Percentiles rank a stretch among this genome's conserved stretches.
Conservation (phyloP, 1,140 invertebrate genomes). For the Zaprionus capensis region DNA sequence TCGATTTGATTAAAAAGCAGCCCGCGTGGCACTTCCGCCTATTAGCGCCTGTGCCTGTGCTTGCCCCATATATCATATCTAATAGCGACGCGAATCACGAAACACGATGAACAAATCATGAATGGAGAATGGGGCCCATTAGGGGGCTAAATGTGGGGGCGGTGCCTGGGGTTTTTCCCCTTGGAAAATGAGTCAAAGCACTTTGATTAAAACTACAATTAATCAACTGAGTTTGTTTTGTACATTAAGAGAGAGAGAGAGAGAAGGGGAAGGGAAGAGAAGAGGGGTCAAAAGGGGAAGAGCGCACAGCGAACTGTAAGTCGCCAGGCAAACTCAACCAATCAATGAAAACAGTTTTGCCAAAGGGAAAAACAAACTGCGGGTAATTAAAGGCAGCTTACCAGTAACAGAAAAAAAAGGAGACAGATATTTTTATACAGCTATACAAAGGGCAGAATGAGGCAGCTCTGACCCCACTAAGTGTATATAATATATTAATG, state of each 20-base stretch:
- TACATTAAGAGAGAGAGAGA: neutral
- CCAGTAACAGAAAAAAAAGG: neutral
- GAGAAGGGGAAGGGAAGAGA: neutral
- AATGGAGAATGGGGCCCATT: conserved; percentile 54
- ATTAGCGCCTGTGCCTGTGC: neutral
- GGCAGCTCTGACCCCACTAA: too few relatives aligned
- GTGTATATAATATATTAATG: neutral
- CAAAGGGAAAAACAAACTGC: conserved; percentile 3
- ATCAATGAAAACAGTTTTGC: conserved; percentile 8
- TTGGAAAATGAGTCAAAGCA: conserved; percentile 17
- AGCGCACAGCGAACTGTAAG: neutral
- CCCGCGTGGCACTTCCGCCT: neutral
- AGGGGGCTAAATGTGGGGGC: conserved; percentile 35
- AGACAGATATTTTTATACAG: neutral
- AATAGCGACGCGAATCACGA: conserved; percentile 25
- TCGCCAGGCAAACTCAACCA: neutral
- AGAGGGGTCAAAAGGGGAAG: neutral
- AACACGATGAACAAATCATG: conserved; percentile 10
- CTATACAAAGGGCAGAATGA: too few relatives aligned
- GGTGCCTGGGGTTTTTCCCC: conserved; percentile 29
- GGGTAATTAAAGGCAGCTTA: conserved; percentile 27
- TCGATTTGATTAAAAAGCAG: conserved; percentile 35
- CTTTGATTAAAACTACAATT: conserved; percentile 69
- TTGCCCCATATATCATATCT: conserved; percentile 54
- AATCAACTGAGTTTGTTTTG: conserved; percentile 54